phyloP scores from a whole-genome alignment of 2,797 vertebrate genomes.

The Onychomys leucogaster region DNA sequence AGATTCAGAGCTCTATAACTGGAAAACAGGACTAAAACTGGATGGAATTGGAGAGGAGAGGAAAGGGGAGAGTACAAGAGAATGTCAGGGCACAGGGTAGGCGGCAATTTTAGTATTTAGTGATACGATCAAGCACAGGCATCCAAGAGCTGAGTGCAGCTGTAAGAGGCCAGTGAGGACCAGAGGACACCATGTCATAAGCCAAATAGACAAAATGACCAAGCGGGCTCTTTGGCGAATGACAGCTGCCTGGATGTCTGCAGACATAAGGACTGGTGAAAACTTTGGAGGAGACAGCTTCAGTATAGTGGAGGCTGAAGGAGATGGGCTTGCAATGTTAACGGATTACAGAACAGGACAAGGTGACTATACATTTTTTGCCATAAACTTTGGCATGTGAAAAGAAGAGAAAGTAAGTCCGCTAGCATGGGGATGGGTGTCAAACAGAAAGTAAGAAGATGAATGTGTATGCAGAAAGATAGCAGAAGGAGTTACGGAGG shows the following conservation, averaged over 20 bases:
- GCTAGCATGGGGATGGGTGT: not conserved
- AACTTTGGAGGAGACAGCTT: not conserved
- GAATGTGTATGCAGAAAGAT: no score
- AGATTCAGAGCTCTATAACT: not conserved
- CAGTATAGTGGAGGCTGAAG: not conserved
- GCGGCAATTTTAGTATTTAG: not conserved
- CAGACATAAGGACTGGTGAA: not conserved
- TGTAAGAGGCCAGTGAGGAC: not conserved
- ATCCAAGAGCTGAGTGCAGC: not conserved
- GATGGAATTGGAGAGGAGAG: not conserved
- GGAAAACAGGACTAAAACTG: not conserved
- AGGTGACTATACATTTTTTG: not conserved
- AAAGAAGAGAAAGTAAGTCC: not conserved
- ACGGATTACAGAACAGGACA: not conserved
- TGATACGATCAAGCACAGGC: not conserved
- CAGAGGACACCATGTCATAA: not conserved
- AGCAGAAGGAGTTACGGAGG: not conserved
- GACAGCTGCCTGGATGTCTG: not conserved
- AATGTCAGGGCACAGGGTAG: not conserved
- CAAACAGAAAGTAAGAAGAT: not conserved
- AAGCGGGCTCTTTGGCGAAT: not conserved
- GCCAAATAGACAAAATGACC: not conserved
- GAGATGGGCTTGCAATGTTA: not conserved
- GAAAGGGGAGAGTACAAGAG: not conserved
- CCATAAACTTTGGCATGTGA: not conserved